These are phyloP conservation scores for Scopus umbretta DNA, from an alignment of 2,113 vertebrate genomes.

Conservation along the genomic window DNA sequence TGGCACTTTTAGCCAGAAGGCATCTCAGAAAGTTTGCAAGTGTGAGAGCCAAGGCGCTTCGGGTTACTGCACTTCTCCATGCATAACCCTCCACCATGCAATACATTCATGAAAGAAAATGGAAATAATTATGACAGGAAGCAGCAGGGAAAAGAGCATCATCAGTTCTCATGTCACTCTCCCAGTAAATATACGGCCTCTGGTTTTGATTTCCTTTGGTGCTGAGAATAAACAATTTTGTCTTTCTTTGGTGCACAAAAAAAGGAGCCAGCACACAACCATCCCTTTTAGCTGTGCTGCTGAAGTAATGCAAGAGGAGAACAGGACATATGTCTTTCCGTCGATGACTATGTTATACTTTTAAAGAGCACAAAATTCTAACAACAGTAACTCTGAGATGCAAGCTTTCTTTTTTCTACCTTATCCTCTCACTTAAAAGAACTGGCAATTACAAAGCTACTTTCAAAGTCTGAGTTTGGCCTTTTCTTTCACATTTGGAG, in stretches of 20 bases:
- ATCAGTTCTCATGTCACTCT: background rate
- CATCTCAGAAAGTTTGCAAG: background rate
- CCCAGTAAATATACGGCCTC: background rate
- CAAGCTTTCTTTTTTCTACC: background rate
- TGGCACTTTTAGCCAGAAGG: background rate
- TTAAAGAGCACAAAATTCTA: background rate
- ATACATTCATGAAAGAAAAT: background rate
- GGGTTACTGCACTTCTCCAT: background rate
- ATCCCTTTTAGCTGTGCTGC: background rate
- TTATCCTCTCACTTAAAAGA: background rate
- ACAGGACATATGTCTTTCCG: background rate
- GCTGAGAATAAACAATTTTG: background rate
- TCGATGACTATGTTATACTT: background rate
- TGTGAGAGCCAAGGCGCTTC: fast-evolving
- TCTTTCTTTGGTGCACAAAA: background rate
- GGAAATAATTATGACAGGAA: slow-evolving; percentile 20
- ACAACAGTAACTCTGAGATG: background rate
- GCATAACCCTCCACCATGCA: background rate
- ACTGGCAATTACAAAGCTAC: background rate
- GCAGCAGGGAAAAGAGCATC: background rate
- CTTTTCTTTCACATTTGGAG: background rate
- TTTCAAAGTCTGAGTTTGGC: background rate
- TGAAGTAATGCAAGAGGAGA: background rate
- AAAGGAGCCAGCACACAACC: background rate
- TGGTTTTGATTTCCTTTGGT: slow-evolving; percentile 19